Evolutionary conservation across 2,797 vertebrate genomes (phyloP).

Genomic region (Taeniopygia guttata): DNA sequence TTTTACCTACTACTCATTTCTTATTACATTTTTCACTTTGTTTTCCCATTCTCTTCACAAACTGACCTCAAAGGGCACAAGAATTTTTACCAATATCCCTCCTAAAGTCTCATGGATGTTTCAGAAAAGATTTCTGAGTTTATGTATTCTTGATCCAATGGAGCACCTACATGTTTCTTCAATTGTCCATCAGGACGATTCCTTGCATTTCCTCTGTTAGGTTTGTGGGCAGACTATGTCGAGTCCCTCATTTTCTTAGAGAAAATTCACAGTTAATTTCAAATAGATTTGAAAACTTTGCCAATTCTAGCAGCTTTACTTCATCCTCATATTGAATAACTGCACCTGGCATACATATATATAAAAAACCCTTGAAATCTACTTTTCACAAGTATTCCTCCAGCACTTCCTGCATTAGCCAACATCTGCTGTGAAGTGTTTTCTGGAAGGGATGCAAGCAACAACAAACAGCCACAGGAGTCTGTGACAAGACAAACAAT

Average conservation of each 20-base stretch:
- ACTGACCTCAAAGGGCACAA: not conserved
- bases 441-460: constrained; percentile 2
- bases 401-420: not conserved
- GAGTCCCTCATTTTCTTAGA: not conserved
- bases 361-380: not conserved
- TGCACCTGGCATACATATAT: not conserved
- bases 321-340: not conserved
- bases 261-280: not conserved
- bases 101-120: not conserved
- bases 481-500: not conserved
- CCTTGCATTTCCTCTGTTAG: not conserved
- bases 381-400: not conserved
- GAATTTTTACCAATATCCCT: not conserved
- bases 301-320: not conserved
- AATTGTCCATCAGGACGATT: not conserved
- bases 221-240: not conserved
- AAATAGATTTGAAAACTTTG: not conserved
- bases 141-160: not conserved
- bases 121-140: not conserved
- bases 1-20: not conserved
- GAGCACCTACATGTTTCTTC: not conserved
- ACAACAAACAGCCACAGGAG: not conserved
- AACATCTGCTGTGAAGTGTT: not conserved
- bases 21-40: not conserved
- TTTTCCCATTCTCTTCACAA: not conserved